Percentiles rank a stretch among this genome's conserved stretches.
Conservation (phyloP, 2,888 invertebrate species). For the Adela reaumurella region DNA sequence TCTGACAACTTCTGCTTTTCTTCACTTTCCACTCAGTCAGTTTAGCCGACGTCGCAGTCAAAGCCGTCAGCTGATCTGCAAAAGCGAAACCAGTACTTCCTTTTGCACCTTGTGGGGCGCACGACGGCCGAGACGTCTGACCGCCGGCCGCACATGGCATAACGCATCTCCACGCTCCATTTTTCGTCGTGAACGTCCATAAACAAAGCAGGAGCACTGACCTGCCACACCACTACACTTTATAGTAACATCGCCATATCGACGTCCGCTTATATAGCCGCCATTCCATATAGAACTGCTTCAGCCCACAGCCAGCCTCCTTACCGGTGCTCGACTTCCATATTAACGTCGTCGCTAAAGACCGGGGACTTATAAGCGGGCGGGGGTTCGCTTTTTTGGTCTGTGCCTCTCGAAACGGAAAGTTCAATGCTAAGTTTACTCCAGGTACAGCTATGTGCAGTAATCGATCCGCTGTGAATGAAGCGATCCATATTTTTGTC, state of each 20-base stretch:
- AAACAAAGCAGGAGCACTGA: background rate
- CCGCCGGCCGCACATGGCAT: background rate
- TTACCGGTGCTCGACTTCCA: background rate
- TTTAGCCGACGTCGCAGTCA: background rate
- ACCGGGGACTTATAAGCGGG: slow-evolving; percentile 26
- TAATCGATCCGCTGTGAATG: background rate
- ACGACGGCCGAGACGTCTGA: background rate
- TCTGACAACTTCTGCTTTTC: too few species aligned
- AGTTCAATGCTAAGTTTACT: slow-evolving; percentile 15
- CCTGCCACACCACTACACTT: background rate
- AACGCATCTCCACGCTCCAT: background rate
- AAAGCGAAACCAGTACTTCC: background rate
- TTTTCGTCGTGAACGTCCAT: background rate
- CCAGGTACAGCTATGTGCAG: background rate
- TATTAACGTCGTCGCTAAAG: slow-evolving; percentile 19
- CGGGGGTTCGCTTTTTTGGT: slow-evolving; percentile 34
- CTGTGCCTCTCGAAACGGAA: slow-evolving; percentile 22
- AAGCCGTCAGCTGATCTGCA: background rate
- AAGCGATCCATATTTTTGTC: background rate
- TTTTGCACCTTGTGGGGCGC: background rate
- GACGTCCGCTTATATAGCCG: background rate
- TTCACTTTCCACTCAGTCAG: too few species aligned
- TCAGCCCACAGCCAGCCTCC: background rate
- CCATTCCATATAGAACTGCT: background rate
- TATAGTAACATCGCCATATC: background rate